Conservation (phyloP, 2,113 vertebrate genomes). For the Neodon shergylaensis region DNA sequence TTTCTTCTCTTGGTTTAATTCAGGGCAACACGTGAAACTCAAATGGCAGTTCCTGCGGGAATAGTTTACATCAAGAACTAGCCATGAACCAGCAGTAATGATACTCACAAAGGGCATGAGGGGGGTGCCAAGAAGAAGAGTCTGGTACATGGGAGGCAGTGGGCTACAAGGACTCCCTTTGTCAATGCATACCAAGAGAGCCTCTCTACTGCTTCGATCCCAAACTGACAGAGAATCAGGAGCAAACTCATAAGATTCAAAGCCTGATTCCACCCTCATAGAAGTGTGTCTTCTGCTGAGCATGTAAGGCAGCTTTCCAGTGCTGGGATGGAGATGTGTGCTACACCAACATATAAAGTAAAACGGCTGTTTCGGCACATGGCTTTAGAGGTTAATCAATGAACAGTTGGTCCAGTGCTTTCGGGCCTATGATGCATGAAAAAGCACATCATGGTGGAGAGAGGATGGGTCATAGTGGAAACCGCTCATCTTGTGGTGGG, state of each 20-base stretch:
- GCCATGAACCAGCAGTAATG: accelerated
- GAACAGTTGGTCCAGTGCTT: background rate
- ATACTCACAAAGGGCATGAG: background rate
- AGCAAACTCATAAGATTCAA: background rate
- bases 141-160: background rate
- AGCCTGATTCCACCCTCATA: background rate
- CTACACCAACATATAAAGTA: background rate
- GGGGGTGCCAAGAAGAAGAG: accelerated
- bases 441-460: accelerated
- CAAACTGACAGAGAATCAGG: background rate
- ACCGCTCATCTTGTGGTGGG: background rate
- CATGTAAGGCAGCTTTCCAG: background rate
- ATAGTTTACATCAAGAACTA: background rate
- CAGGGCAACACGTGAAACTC: background rate
- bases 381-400: background rate
- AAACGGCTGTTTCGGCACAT: no score
- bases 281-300: background rate
- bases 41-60: background rate
- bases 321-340: background rate
- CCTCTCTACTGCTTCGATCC: no score
- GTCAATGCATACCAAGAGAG: background rate
- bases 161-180: background rate
- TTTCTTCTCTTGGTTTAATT: background rate
- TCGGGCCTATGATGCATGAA: background rate
- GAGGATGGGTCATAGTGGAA: background rate